Conservation (phyloP, 2,797 vertebrate genomes). For the Glyptemys insculpta region DNA sequence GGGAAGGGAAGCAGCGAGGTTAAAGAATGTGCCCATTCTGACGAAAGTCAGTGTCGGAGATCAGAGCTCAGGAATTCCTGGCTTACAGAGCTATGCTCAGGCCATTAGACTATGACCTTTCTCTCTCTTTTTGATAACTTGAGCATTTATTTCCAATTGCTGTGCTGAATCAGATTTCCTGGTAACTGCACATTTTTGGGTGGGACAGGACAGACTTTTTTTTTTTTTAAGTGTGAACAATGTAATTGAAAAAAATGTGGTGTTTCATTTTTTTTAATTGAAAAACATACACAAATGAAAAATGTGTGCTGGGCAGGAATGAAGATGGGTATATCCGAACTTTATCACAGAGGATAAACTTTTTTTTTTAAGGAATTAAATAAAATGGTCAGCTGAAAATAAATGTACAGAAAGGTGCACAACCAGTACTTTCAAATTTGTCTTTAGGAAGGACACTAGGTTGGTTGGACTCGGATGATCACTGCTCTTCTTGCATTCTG, state of each 20-base stretch:
- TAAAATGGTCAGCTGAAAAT: accelerated
- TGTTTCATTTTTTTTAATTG: neutral
- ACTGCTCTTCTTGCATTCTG: accelerated
- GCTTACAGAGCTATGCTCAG: neutral
- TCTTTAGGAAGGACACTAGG: neutral
- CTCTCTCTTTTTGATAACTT: neutral
- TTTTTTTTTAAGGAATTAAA: neutral
- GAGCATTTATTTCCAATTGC: neutral
- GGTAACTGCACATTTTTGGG: neutral
- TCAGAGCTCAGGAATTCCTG: too few species aligned
- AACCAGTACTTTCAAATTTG: neutral
- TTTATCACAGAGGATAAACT: neutral
- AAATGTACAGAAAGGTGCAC: neutral
- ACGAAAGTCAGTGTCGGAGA: neutral
- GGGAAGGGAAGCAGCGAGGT: neutral
- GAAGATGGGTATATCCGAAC: neutral
- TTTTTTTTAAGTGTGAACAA: neutral
- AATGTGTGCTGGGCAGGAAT: neutral
- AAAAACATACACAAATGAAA: neutral
- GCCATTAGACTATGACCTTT: neutral
- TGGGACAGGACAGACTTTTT: neutral
- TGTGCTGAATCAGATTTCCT: accelerated
- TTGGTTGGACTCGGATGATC: neutral
- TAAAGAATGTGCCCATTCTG: neutral
- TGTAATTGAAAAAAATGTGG: accelerated